These are phyloP conservation scores for Steinernema carpocapsae DNA, from an alignment of 2,888 invertebrate species.

Conservation along the genomic window DNA sequence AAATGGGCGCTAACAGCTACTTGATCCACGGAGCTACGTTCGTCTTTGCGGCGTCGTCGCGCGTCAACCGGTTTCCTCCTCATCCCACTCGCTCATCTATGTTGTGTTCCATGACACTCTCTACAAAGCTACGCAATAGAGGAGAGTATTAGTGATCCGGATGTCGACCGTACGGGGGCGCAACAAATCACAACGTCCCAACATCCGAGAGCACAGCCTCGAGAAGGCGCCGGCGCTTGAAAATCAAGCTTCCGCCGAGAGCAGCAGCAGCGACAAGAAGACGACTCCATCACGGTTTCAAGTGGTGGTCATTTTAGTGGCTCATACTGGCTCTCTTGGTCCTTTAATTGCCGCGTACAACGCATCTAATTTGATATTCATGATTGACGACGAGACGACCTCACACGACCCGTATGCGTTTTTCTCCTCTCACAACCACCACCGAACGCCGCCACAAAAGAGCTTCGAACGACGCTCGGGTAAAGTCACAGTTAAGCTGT, in stretches of 20 bases:
- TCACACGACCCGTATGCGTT: slow-evolving; percentile 15
- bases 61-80: slow-evolving; percentile 27
- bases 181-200: too few relatives aligned
- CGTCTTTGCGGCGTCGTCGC: slow-evolving; percentile 19
- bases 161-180: not conserved
- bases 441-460: not conserved
- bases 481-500: slow-evolving; percentile 8
- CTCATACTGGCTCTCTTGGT: slow-evolving; percentile 12
- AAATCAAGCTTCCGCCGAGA: too few relatives aligned
- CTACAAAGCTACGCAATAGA: slow-evolving; percentile 31
- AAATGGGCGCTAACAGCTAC: slow-evolving; percentile 33
- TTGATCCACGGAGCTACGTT: slow-evolving; percentile 29
- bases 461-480: not conserved
- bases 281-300: not conserved
- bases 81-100: slow-evolving; percentile 8
- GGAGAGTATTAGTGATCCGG: slow-evolving; percentile 12
- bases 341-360: slow-evolving; percentile 31
- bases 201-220: too few relatives aligned
- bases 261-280: not conserved
- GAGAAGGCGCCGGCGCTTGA: too few relatives aligned
- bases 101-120: slow-evolving; percentile 33
- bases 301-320: slow-evolving; percentile 3
- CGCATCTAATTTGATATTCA: slow-evolving; percentile 33
- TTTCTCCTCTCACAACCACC: not conserved
- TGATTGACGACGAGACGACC: slow-evolving; percentile 29